phyloP scores from a whole-genome alignment of 2,113 vertebrate species.

The Morphnarchus princeps region DNA sequence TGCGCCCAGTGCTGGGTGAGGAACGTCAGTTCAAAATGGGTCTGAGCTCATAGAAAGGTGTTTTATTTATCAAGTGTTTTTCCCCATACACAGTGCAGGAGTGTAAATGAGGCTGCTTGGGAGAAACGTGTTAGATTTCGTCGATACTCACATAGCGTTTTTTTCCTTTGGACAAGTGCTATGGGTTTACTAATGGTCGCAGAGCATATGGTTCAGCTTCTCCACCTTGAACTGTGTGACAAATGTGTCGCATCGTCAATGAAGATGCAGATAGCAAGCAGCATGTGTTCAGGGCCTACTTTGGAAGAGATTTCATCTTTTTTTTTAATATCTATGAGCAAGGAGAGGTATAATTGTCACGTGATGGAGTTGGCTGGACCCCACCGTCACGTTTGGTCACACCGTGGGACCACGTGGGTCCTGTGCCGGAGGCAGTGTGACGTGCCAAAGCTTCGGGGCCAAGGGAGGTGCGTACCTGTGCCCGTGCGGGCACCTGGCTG shows the following conservation, averaged over 20 bases:
- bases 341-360: background rate
- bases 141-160: background rate
- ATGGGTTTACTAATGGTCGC: background rate
- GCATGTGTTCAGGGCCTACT: background rate
- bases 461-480: accelerated
- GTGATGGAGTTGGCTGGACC: background rate
- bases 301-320: background rate
- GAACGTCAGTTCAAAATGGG: background rate
- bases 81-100: background rate
- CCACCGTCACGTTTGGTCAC: background rate
- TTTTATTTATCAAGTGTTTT: background rate
- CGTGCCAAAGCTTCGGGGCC: background rate
- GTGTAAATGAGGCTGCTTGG: background rate
- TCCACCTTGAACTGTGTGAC: background rate
- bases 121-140: background rate
- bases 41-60: background rate
- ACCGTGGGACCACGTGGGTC: accelerated
- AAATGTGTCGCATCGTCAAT: accelerated
- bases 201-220: conserved; percentile 7
- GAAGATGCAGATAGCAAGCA: background rate
- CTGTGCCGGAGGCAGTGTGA: background rate
- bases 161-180: background rate
- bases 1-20: background rate
- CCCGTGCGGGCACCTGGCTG: accelerated
- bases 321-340: background rate